These are phyloP conservation scores for Macrotrachela quadricornifera DNA, from an alignment of 1,140 invertebrate genomes.

Conservation along the genomic window DNA sequence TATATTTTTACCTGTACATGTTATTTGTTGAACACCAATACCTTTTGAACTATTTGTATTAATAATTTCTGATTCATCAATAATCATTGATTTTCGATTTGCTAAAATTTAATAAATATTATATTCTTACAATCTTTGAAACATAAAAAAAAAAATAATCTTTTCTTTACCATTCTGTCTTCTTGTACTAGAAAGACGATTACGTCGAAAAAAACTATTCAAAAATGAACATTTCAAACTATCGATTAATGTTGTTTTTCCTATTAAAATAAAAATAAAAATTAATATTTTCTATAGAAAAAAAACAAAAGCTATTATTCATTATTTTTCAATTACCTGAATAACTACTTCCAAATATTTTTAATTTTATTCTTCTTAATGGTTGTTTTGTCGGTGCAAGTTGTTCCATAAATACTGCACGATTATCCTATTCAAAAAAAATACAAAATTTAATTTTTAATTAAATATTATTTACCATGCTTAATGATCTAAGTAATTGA, in stretches of 20 bases:
- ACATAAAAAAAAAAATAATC: neutral
- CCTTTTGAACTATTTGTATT: neutral
- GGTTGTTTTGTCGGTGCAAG: conserved; percentile 38
- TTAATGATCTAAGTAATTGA: conserved; percentile 45
- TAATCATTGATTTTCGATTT: neutral
- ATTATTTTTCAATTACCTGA: too few species aligned
- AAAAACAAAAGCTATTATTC: too few species aligned
- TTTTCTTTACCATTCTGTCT: neutral
- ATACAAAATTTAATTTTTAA: neutral
- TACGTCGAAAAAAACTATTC: conserved; percentile 20
- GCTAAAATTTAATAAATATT: neutral
- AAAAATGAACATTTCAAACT: conserved; percentile 38
- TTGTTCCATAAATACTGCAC: conserved; percentile 47
- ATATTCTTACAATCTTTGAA: neutral
- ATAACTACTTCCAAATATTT: conserved; percentile 40
- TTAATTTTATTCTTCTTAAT: conserved; percentile 47
- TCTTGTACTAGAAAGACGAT: conserved; percentile 6
- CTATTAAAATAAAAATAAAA: conserved; percentile 50
- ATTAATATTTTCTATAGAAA: too few species aligned
- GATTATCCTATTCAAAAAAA: conserved; percentile 27
- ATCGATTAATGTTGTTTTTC: conserved; percentile 51
- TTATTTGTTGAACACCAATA: neutral
- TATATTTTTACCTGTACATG: neutral
- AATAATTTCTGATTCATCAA: neutral
- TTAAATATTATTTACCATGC: conserved; percentile 40